A percentile compares a stretch with the other conserved stretches of the same genome.
Evolutionary conservation across 2,113 vertebrate species (phyloP).

Genomic region (Leptodactylus fuscus): DNA sequence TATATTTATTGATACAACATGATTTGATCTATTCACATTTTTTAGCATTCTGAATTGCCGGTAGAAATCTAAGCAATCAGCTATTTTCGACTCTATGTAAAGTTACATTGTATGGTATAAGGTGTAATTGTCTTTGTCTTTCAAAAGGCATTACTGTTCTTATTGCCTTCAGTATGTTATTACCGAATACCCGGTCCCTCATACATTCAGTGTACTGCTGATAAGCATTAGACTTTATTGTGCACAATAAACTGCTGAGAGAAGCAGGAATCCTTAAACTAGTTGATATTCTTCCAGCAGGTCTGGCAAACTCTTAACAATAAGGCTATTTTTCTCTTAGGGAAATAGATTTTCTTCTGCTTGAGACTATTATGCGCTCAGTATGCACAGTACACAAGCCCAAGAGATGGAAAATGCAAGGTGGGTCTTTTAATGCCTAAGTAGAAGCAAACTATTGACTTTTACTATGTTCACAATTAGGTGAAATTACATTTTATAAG

Average conservation of each 20-base stretch:
- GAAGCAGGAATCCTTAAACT: conserved; percentile 51
- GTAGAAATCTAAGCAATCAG: background rate
- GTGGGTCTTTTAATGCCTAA: background rate
- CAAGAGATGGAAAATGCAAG: conserved; percentile 17
- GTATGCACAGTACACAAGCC: background rate
- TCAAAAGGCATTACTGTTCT: background rate
- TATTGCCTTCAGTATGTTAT: background rate
- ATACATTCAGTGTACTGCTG: conserved; percentile 5
- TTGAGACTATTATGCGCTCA: conserved; percentile 49
- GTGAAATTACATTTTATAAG: background rate
- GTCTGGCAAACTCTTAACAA: conserved; percentile 60
- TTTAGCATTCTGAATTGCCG: background rate
- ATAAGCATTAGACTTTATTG: conserved; percentile 6
- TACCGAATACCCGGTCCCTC: background rate
- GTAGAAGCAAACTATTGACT: background rate
- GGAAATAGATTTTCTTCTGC: conserved; percentile 62
- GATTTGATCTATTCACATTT: background rate
- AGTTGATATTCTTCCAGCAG: conserved; percentile 50
- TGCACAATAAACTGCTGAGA: conserved; percentile 54
- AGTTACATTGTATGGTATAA: background rate
- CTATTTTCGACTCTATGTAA: background rate
- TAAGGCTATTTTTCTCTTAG: conserved; percentile 60
- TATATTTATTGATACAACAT: background rate
- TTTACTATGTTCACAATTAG: background rate
- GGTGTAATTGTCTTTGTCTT: conserved; percentile 23